Evolutionary conservation across 92 coral and sea anemone species (phyloP), one percentile per base, ranked within the genome.

Genomic region (Virgularia gustaviana): DNA sequence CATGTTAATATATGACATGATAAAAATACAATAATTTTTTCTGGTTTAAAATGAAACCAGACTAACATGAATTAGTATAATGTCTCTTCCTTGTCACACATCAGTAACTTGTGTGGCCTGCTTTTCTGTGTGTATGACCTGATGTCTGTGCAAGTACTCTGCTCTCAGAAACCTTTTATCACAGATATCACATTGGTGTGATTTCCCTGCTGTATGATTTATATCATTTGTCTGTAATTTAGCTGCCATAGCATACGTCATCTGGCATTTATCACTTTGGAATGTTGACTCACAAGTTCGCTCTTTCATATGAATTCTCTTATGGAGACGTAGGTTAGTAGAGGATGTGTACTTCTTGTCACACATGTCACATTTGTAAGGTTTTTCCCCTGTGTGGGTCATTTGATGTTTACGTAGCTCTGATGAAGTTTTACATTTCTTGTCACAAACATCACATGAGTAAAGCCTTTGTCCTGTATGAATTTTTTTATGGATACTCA

Each of bases 141-240:
- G 34, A 60, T 60, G 66, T 60, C 66, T 60, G 36, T 60, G 34
- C 32, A 60, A 19, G 45, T 60, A 60, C 24, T 47, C 66, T 30
- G 37, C 34, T 33, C 43, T 47, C 19, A 34, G 34, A 12, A 60
- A 60, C 37, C 43, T 60, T 19, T 60, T 60, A 13, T 47, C 66
- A 60, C 66, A 60, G 20, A 60, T 29, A 35, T 60, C 66, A 60
- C 66, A 60, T 60, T 60, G 39, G 22, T 60, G 66, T 6, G 66
- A 47, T 60, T 60, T 60, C 12, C 23, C 43, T 2, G 66, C 43
- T 16, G 1, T 60, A 60, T 60, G 66, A 15, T 60, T 42, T 35
- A 34, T 60, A 9, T 60, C 37, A 36, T 60, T 42, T 35, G 34
- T 47, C 19, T 47, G 66, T 60, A 60, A 35, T 34, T 47, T 60